These are phyloP conservation scores for Trichopria drosophilae DNA, from an alignment of 2,888 invertebrate genomes.

Conservation along the genomic window DNA sequence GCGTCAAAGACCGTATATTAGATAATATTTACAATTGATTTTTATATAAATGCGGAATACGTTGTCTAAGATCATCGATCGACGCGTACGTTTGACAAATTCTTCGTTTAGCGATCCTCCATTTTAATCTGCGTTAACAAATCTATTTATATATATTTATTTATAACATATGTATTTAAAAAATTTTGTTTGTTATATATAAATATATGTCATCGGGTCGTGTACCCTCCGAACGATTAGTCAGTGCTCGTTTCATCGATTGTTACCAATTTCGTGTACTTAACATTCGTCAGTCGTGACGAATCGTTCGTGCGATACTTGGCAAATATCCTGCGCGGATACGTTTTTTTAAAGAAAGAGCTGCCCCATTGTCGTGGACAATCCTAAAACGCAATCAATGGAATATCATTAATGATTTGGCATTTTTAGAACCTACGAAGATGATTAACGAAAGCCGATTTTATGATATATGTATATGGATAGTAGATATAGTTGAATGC, in stretches of 20 bases:
- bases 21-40: conserved; percentile 31
- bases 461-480: conserved; percentile 11
- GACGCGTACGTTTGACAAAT: conserved; percentile 15
- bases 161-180: background rate
- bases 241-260: conserved; percentile 13
- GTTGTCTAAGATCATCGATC: conserved; percentile 34
- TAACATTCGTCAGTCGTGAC: conserved; percentile 20
- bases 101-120: conserved; percentile 26
- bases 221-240: conserved; percentile 24
- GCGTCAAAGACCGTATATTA: conserved; percentile 14
- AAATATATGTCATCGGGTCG: conserved; percentile 10
- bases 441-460: conserved; percentile 33
- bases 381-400: conserved; percentile 58
- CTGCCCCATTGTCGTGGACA: conserved; percentile 58
- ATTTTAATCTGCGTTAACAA: conserved; percentile 30
- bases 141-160: conserved; percentile 34
- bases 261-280: conserved; percentile 14
- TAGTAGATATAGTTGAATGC: conserved; percentile 9
- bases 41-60: no score
- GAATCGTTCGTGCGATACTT: conserved; percentile 35
- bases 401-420: conserved; percentile 51
- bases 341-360: conserved; percentile 56
- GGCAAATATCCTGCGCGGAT: conserved; percentile 38
- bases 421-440: conserved; percentile 27
- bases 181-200: conserved; percentile 19